phyloP scores from a whole-genome alignment of 2,113 vertebrate genomes.

The Cottus gobio region DNA sequence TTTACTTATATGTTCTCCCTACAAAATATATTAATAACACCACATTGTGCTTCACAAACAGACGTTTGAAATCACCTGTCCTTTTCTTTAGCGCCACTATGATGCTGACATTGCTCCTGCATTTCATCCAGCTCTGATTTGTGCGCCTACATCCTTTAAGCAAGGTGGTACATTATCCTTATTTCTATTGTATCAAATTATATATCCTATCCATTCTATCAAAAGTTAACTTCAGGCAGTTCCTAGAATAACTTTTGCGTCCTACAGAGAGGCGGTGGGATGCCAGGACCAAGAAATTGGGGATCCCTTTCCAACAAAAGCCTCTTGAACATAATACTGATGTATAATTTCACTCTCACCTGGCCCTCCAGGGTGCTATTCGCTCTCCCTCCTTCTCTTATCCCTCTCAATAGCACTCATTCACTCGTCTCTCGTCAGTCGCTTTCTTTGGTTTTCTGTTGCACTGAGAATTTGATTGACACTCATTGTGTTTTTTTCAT shows the following conservation, averaged over 20 bases:
- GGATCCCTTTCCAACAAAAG: constrained; percentile 3
- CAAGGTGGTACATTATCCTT: background rate
- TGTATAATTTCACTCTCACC: constrained; percentile 16
- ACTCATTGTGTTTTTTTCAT: background rate
- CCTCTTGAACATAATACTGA: constrained; percentile 2
- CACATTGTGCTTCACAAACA: no score
- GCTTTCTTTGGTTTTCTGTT: background rate
- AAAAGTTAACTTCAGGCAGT: background rate
- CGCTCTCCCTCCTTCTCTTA: background rate
- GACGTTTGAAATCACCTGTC: background rate
- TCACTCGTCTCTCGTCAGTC: constrained; percentile 5
- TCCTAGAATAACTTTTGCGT: constrained; percentile 13
- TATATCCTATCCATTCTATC: background rate
- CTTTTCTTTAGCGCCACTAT: background rate
- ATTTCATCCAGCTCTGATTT: background rate
- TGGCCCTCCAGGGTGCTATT: constrained; percentile 4
- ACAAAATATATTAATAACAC: background rate
- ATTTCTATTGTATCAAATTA: background rate
- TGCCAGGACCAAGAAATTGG: constrained; percentile 7
- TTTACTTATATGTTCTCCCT: background rate
- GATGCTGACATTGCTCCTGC: background rate
- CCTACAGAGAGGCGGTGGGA: constrained; percentile 20
- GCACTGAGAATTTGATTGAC: constrained; percentile 18
- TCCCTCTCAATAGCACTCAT: constrained; percentile 4
- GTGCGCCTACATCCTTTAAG: background rate